Conservation (phyloP, 1,140 invertebrate genomes). For the Nephila pilipes region DNA sequence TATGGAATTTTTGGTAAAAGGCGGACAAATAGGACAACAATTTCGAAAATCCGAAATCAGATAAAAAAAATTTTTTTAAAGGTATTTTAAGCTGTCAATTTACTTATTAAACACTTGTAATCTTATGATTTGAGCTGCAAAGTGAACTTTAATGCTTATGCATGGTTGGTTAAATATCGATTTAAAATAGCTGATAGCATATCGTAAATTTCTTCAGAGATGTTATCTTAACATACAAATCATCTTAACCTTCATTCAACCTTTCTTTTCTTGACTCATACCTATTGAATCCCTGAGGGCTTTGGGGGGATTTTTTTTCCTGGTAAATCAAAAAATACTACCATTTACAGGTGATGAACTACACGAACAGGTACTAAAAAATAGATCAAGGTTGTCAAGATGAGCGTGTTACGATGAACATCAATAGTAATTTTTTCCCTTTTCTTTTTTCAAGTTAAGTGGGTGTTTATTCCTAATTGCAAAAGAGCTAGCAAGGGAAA, state of each 20-base stretch:
- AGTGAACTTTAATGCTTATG: too few species aligned
- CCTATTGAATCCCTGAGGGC: neutral
- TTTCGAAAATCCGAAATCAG: too few species aligned
- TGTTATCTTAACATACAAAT: neutral
- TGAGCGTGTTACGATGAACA: neutral
- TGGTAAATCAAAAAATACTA: neutral
- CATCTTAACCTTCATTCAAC: slow-evolving; percentile 11
- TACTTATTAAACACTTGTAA: too few species aligned
- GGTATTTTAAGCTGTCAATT: too few species aligned
- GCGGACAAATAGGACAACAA: too few species aligned
- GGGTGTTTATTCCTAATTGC: neutral
- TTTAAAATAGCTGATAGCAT: too few species aligned
- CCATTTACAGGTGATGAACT: slow-evolving; percentile 9
- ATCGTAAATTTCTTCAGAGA: too few species aligned
- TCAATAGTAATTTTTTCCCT: neutral
- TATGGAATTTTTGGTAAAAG: too few species aligned
- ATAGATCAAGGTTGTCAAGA: slow-evolving; percentile 7
- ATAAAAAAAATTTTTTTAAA: too few species aligned
- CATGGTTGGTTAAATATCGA: too few species aligned
- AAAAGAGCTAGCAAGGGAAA: neutral
- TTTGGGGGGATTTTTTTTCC: neutral
- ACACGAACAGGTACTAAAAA: neutral
- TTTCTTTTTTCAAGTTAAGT: neutral
- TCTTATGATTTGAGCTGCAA: too few species aligned
- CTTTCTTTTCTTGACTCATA: neutral